phyloP scores from a whole-genome alignment of 2,888 invertebrate species.

The Hermaeophaga mercurialis region DNA sequence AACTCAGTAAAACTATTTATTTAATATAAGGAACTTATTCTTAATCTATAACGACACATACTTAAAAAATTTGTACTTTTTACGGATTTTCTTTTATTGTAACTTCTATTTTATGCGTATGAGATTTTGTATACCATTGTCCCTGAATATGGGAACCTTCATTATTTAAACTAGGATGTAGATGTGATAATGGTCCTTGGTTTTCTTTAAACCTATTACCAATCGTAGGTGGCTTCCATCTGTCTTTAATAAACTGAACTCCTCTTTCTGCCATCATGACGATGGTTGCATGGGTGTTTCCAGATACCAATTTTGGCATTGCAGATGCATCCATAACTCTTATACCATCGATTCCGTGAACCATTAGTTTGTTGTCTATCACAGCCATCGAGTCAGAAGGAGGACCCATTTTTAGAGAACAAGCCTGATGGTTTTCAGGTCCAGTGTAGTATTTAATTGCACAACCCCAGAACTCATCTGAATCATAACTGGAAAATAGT shows the following conservation, averaged over 20 bases:
- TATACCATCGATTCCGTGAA: slow-evolving; percentile 66
- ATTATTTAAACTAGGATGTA: not conserved
- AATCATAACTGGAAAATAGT: slow-evolving; percentile 53
- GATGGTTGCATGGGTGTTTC: slow-evolving; percentile 55
- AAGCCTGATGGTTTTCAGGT: slow-evolving; percentile 83
- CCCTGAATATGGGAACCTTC: no score
- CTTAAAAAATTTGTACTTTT: no score
- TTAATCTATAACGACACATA: no score
- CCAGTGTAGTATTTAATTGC: slow-evolving; percentile 72
- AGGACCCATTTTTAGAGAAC: slow-evolving; percentile 84
- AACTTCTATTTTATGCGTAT: no score
- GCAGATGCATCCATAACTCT: slow-evolving; percentile 59
- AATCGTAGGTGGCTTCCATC: slow-evolving; percentile 42
- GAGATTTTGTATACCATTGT: no score
- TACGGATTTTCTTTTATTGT: no score
- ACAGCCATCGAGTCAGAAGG: slow-evolving; percentile 72
- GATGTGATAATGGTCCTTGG: not conserved
- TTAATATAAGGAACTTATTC: no score
- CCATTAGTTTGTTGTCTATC: slow-evolving; percentile 70
- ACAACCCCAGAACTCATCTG: slow-evolving; percentile 79
- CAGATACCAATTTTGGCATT: slow-evolving; percentile 54
- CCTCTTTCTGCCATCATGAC: slow-evolving; percentile 57
- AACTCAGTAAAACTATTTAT: no score
- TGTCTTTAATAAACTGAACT: slow-evolving; percentile 52
- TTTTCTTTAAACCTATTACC: slow-evolving; percentile 18